Percentiles rank a stretch among this genome's conserved stretches.
Conservation (phyloP, 1,140 invertebrate genomes). For the Colletes latitarsis region DNA sequence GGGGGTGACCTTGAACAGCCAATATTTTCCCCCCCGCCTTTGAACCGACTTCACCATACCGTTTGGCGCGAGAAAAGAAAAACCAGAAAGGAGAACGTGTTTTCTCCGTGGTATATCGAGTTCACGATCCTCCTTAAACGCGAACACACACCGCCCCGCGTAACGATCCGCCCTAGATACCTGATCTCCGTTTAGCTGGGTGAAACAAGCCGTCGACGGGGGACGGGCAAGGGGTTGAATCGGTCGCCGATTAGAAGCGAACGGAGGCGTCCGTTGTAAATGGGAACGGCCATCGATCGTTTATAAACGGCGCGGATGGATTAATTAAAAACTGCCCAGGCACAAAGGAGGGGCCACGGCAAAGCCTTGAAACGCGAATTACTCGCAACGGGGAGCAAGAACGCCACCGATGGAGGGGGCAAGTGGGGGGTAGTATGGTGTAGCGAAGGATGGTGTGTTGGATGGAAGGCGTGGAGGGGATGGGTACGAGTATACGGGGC, state of each 20-base stretch:
- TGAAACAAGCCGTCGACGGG: neutral
- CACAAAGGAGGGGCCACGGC: neutral
- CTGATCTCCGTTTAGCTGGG: conserved; percentile 25
- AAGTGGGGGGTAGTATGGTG: neutral
- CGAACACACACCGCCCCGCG: neutral
- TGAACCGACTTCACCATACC: no score
- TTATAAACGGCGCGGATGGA: conserved; percentile 45
- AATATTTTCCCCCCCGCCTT: no score
- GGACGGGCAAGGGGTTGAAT: conserved; percentile 18
- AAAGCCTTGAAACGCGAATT: neutral
- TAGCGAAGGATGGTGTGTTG: neutral
- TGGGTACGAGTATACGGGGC: conserved; percentile 8
- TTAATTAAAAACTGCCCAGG: conserved; percentile 34
- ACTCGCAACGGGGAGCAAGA: no score
- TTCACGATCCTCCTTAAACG: neutral
- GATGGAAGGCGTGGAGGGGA: no score
- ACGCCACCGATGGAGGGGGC: neutral
- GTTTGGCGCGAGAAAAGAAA: no score
- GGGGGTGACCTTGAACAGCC: no score
- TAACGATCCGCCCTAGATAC: conserved; percentile 43
- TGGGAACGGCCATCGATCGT: conserved; percentile 39
- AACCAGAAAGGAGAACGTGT: neutral
- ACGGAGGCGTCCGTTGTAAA: conserved; percentile 34
- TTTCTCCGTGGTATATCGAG: neutral
- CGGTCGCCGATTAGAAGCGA: conserved; percentile 30